These are phyloP conservation scores for Lycopodina hypogea DNA, from an alignment of 37 sponge, comb jelly and placozoan genomes.

Conservation along the genomic window DNA sequence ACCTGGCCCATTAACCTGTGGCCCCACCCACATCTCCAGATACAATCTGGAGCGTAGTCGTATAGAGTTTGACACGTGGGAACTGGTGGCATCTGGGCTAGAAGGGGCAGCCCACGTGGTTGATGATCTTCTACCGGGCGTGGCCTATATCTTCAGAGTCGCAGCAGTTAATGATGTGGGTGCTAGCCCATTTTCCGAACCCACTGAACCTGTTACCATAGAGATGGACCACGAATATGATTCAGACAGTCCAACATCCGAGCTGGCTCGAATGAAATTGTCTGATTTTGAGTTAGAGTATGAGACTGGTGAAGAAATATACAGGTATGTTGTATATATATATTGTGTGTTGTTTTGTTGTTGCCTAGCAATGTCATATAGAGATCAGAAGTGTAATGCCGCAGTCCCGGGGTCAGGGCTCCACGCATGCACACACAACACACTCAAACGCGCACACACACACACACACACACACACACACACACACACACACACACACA, in stretches of 20 bases:
- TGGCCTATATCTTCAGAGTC: conserved; percentile 67
- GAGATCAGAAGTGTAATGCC: background rate
- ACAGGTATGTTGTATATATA: background rate
- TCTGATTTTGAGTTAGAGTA: conserved; percentile 30
- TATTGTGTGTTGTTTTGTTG: background rate
- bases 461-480: too few species aligned
- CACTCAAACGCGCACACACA: too few species aligned
- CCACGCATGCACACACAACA: too few species aligned
- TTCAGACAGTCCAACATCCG: conserved; percentile 26
- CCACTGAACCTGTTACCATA: conserved; percentile 42
- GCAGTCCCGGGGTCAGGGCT: too few species aligned
- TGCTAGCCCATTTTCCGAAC: conserved; percentile 42
- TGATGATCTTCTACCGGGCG: conserved; percentile 50
- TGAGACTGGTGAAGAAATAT: conserved; percentile 9
- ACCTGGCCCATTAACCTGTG: conserved; percentile 17
- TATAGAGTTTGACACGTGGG: conserved; percentile 34
- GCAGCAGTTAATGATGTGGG: conserved; percentile 64
- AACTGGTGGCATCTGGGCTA: conserved; percentile 17
- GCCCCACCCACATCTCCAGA: conserved; percentile 38
- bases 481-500: too few species aligned
- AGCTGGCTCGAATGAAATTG: conserved; percentile 16
- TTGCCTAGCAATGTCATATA: background rate
- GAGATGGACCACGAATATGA: conserved; percentile 7
- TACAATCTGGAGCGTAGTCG: conserved; percentile 49
- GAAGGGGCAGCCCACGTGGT: conserved; percentile 62